phyloP scores from a whole-genome alignment of 1,140 invertebrate species.

The Drosophila rhopaloa region DNA sequence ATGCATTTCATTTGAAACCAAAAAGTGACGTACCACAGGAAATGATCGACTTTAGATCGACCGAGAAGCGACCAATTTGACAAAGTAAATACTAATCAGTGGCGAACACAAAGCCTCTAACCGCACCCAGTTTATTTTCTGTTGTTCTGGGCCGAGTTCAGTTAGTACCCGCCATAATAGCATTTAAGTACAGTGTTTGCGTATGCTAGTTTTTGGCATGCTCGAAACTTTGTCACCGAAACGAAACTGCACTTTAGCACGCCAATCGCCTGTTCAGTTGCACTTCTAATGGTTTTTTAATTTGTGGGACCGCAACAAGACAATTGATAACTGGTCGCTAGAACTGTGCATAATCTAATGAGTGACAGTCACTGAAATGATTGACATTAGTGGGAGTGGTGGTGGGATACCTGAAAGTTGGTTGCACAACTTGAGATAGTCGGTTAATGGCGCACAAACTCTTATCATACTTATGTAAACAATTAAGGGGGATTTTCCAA shows the following conservation, averaged over 20 bases:
- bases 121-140: conserved; percentile 53
- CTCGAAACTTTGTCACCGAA: conserved; percentile 19
- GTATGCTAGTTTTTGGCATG: neutral
- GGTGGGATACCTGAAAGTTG: neutral
- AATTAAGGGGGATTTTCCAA: too few species aligned
- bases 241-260: conserved; percentile 24
- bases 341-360: neutral
- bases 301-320: conserved; percentile 18
- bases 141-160: conserved; percentile 13
- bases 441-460: neutral
- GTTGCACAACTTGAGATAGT: neutral
- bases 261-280: neutral
- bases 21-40: neutral
- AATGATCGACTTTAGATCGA: conserved; percentile 1
- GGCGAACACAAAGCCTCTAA: conserved; percentile 27
- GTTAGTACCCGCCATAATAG: neutral
- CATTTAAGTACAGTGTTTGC: conserved; percentile 8
- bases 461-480: neutral
- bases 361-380: conserved; percentile 5
- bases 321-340: conserved; percentile 10
- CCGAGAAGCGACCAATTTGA: neutral
- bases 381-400: conserved; percentile 10
- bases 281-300: conserved; percentile 44
- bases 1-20: neutral
- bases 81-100: neutral